Base-by-base conservation (phyloP, 2,888 invertebrate genomes). In the Tetragonula carbonaria region DNA sequence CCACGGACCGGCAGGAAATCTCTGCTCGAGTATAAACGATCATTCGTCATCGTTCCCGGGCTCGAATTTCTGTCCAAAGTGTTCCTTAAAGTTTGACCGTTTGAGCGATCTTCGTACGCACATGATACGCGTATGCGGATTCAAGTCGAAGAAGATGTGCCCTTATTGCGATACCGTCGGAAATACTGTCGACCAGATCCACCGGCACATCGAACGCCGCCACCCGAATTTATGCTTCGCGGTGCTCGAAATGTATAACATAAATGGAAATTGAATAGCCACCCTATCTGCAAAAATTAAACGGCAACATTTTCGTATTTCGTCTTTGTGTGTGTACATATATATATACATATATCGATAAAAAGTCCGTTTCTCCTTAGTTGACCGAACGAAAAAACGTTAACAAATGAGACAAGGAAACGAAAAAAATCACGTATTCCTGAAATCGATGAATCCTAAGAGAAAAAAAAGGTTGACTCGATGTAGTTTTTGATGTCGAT, bases 201-300 rank as follows among this genome's bases (percentile, higher is more conserved):
- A 82, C 23, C 72, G 33, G 4, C 86, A 82, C 23, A 74, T 86
- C 23, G 23, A 59, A 4, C 59, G 28, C 11, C 50, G 53, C 21
- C 82, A 86, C 21, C 86, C 82, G 2, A 59, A n/a, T 13, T n/a
- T 62, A 16, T 68, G 70, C 18, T 4, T 11, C 2, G 86, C 82
- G 6, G 86, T 86, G 18, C 65, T 86, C 45, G 75, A 88, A 78
- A 74, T 87, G 16, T 82, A 74, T 45, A 77, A 82, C 67, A 55
- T 50, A 55, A 28, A 33, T 4, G 8, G 55, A 38, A 76, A 51
- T 50, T 83, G 59, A 75, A n/a, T 14, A 23, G 21, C 11, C 23
- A 18, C 0, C 6, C 4, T 14, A 13, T 23, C 13, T 21, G 1
- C 28, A 18, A 45, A 21, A n/a, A 11, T 3, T 11, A 1, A 28